phyloP scores from a whole-genome alignment of 2,888 invertebrate genomes.

The Eristalis pertinax region DNA sequence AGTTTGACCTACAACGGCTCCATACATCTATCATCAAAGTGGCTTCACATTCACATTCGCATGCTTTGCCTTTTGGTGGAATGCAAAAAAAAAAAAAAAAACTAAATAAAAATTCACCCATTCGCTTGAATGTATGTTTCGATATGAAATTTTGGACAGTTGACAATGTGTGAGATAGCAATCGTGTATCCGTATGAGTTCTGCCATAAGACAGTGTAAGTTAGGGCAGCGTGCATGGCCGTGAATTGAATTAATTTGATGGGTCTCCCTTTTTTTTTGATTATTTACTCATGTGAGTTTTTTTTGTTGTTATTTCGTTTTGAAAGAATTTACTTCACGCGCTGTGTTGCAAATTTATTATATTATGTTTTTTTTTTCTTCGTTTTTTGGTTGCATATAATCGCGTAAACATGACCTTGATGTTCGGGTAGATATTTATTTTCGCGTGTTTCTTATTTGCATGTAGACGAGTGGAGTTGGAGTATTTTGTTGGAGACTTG shows the following conservation, averaged over 20 bases:
- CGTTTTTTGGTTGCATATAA: conserved; percentile 46
- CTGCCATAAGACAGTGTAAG: conserved; percentile 24
- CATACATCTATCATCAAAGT: conserved; percentile 43
- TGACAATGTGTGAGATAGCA: conserved; percentile 17
- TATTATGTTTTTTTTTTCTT: not conserved
- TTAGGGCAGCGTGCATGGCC: conserved; percentile 53
- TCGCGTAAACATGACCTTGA: conserved; percentile 59
- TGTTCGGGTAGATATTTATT: conserved; percentile 28
- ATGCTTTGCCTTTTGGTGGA: conserved; percentile 21
- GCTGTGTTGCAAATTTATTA: conserved; percentile 44
- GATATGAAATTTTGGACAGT: conserved; percentile 44
- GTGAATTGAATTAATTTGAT: conserved; percentile 66
- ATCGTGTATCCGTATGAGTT: conserved; percentile 32
- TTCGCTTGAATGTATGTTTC: conserved; percentile 37
- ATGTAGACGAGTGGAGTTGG: conserved; percentile 10
- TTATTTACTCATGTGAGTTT: conserved; percentile 16
- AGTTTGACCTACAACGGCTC: conserved; percentile 62
- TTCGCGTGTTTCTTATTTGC: conserved; percentile 8
- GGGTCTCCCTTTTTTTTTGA: conserved; percentile 59
- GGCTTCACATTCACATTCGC: conserved; percentile 17
- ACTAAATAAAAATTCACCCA: conserved; percentile 36
- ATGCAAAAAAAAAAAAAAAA: conserved; percentile 33
- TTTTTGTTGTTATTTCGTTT: conserved; percentile 30
- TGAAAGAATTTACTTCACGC: conserved; percentile 48
- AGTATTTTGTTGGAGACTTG: conserved; percentile 10